Base-by-base conservation (phyloP, 1,140 invertebrate species). In the Lasaia peninsularis region DNA sequence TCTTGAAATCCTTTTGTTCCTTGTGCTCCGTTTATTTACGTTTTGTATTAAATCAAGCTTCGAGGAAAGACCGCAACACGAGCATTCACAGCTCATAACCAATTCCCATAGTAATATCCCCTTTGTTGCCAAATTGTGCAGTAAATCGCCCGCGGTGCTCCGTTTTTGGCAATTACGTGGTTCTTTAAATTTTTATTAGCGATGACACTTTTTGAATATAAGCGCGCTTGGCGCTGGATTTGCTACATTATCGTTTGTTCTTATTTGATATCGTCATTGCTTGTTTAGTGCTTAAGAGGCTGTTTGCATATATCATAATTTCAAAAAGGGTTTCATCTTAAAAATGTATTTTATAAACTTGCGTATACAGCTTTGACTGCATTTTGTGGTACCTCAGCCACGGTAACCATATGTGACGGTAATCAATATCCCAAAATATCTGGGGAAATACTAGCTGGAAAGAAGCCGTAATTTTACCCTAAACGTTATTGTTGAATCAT, bases 41-140 rank as follows among this genome's bases (percentile, higher is more conserved):
- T 33, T 52, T 18, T 49, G 56, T 56, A 51, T 62, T 62, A 62
- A 62, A 62, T 62, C 54, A 56, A 54, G 56, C 44, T 52, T 52
- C 48, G 34, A 28, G 16, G 21, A 53, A 5, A 53, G 16, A 35
- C 32, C 18, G 31, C 52, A 53, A 33, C 54, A 60, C 31, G 58
- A 55, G 54, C 53, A 58, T 63, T 65, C 60, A 58, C 65, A 62
- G 65, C 58, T 59, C 64, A 62, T 67, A 64, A 56, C 62, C 68
- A 60, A 63, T 62, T 63, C 58, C 54, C 54, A 61, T 66, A 63
- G 64, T 69, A 66, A 70, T 64, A 63, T 61, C 60, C 63, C 57
- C 65, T 65, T 67, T 64, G 68, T 67, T 70, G 68, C 65, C 68
- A 70, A 70, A 70, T 70, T 64, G 65, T 61, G 65, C 63, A 62